Evolutionary conservation across 1,140 invertebrate genomes (phyloP), one percentile per base, ranked within the genome.

Genomic region (Euschistus heros): DNA sequence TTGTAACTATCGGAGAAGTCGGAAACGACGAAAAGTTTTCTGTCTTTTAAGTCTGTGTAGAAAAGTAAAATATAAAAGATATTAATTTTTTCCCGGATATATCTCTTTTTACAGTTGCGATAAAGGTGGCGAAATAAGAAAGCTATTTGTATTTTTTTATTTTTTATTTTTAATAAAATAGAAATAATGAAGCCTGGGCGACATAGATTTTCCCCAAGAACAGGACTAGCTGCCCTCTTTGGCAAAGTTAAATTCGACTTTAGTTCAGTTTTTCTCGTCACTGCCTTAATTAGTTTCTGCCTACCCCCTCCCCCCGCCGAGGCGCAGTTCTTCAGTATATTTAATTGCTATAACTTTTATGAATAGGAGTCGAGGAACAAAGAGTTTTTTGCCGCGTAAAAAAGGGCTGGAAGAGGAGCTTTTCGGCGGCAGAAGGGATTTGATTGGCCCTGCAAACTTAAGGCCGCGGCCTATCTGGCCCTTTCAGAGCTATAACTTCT

Each of bases 171-270:
- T 37, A 10, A 37, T 37, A 37, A 37, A 37, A 37, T 10, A 37
- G 13, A 37, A 37, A 37, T 37, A 37, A 37, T 37, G 33, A 37
- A 37, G 5, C 1, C 7, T 6, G 33, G 6, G 1, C 1, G 33
- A 4, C 33, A 37, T 37, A 37, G 33, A 37, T 37, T 37, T 37
- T 37, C 33, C 3, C 33, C 4, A 6, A 37, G 33, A 37, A 37
- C 33, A 37, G 33, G 33, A 37, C 33, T 37, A 37, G 33, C 33
- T 10, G 33, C 33, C 33, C 47, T 50, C 47, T 50, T 50, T 50
- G 47, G n/a, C 47, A 50, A 50, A 50, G 47, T 50, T 50, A 50
- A 50, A 50, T 50, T 50, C 47, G 47, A 50, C 47, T 50, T 50
- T 50, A 20, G n/a, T 50, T 22, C 47, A 50, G 47, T 50, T 50